Evolutionary conservation across 2,797 vertebrate species (phyloP).

Genomic region (Enteromius radiatus): DNA sequence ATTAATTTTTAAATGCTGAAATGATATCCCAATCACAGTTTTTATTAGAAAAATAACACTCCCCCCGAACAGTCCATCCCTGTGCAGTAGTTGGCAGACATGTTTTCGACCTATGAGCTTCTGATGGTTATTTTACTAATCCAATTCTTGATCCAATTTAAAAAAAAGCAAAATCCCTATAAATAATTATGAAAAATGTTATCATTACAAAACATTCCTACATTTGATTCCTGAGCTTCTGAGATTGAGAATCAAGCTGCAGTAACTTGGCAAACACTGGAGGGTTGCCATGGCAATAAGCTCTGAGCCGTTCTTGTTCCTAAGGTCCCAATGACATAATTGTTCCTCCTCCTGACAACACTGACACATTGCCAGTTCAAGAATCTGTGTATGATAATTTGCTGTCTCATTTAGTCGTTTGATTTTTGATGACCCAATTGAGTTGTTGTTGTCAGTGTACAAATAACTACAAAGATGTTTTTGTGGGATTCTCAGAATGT

Average conservation of each 20-base stretch:
- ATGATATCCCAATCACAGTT: too few relatives aligned
- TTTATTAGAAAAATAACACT: too few relatives aligned
- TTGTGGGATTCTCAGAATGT: not conserved
- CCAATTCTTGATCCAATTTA: not conserved
- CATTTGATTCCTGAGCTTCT: conserved; percentile 43
- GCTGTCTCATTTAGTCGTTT: conserved; percentile 17
- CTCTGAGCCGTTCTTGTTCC: conserved; percentile 54
- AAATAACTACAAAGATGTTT: conserved; percentile 10
- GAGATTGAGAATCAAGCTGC: conserved; percentile 33
- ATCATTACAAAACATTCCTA: conserved; percentile 15
- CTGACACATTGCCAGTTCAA: conserved; percentile 18
- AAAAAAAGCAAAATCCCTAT: not conserved
- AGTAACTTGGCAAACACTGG: conserved; percentile 50
- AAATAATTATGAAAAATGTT: not conserved
- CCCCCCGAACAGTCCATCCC: not conserved
- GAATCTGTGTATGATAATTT: conserved; percentile 32
- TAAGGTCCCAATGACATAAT: conserved; percentile 50
- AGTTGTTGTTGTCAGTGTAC: not conserved
- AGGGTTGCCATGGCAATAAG: conserved; percentile 69
- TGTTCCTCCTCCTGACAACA: conserved; percentile 43
- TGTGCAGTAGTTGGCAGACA: not conserved
- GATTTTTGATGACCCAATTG: conserved; percentile 25
- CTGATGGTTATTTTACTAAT: not conserved
- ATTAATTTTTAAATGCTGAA: too few relatives aligned
- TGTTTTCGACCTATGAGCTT: not conserved